Evolutionary conservation across 23 tunicate species (phyloP), one percentile per base, ranked within the genome.

Genomic region (Ascidia mentula): DNA sequence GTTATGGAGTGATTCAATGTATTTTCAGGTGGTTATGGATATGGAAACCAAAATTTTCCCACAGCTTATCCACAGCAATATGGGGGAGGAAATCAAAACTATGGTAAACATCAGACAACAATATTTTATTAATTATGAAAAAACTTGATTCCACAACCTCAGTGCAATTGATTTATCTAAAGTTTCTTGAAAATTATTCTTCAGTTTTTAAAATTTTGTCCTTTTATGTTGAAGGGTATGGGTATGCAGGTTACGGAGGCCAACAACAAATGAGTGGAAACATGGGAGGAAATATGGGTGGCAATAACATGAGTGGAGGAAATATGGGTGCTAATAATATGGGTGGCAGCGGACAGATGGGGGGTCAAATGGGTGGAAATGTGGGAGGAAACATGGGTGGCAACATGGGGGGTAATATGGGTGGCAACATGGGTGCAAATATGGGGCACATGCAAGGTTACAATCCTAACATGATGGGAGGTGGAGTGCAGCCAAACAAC

Each of bases 41-140:
- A 84, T 80, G 94, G 94, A 31, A 69, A 78, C 18, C 90, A 86
- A 53, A 78, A 72, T 32, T 86, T 60, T 38, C 90, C 90, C 8
- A 86, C 90, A 33, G 72, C 83, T 36, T 86, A 86, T 37, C 90
- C 90, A 34, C 90, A 86, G 39, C 80, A 73, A 53, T 45, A 53
- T 9, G 24, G 32, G 20, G 72, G 79, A 38, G 80, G 75, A 22
- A 86, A 79, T 74, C 90, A 86, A 73, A 70, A 45, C 36, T 86
- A 79, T 73, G 90, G 90, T 79, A 82, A 74, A 60, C 20, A 26
- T 37, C n/a, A n/a, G n/a, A n/a, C n/a, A n/a, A n/a, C n/a, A n/a
- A n/a, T n/a, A n/a, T n/a, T n/a, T n/a, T n/a, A n/a, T n/a, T n/a
- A n/a, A n/a, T n/a, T n/a, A n/a, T n/a, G n/a, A n/a, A n/a, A n/a